Base-by-base conservation (phyloP, 2,113 vertebrate genomes). In the Podarcis muralis region DNA sequence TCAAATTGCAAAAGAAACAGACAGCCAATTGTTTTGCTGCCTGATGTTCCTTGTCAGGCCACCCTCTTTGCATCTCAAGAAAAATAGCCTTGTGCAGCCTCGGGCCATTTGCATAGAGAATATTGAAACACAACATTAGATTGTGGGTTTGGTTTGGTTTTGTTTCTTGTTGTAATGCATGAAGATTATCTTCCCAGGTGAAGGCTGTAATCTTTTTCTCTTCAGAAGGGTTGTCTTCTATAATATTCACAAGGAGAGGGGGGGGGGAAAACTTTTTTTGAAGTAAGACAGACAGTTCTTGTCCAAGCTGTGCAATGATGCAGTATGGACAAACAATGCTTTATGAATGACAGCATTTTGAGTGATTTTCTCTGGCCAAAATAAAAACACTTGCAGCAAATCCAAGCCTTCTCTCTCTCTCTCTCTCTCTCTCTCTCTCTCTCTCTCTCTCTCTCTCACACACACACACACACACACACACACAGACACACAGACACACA, bases 51-150 rank as follows among this genome's bases (percentile, higher is more conserved):
- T 98, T 97, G 96, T 97, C 96, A 92, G 83, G 91, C 96, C 13
- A 96, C 94, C 95, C 93, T 98, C 94, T 98, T 98, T 98, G 98
- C 98, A 98, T 98, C 97, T 97, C 97, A 97, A 98, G 98, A 97
- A 97, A 98, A 97, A 96, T 96, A 97, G 96, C 96, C 96, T 97
- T 94, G 96, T 96, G 93, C 93, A 93, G 93, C 94, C 96, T 93
- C 76, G 62, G 83, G 87, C 87, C 90, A 98, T 98, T 98, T 98
- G 98, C 98, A 98, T 98, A 93, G 84, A 92, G 93, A 96, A 95
- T 95, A 95, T 18, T 93, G 90, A 96, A 95, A 92, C 92, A 89
- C 93, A 94, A 90, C 95, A 92, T 89, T 84, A 93, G 95, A 93
- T 92, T 89, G 87, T 83, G 72, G 71, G 53, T 43, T n/a, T 76